Evolutionary conservation across 2,888 invertebrate genomes (phyloP).

Genomic region (Conistra vaccinii): DNA sequence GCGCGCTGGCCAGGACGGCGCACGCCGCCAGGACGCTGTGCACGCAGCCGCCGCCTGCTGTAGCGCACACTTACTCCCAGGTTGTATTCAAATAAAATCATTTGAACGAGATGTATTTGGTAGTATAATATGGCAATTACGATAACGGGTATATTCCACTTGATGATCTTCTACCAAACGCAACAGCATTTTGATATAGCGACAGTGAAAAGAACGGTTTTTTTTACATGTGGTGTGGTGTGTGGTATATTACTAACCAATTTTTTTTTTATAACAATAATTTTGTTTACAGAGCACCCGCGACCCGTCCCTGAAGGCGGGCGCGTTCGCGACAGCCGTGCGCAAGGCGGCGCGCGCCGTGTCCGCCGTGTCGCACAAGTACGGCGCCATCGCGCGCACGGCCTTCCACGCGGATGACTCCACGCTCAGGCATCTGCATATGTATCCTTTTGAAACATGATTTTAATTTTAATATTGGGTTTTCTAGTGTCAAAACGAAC

Average conservation of each 20-base stretch:
- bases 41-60: slow-evolving; percentile 98
- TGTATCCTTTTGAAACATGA: slow-evolving; percentile 83
- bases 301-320: slow-evolving; percentile 79
- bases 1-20: slow-evolving; percentile 70
- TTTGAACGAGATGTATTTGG: too few species aligned
- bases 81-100: not conserved
- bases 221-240: too few species aligned
- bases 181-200: too few species aligned
- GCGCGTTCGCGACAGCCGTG: slow-evolving; percentile 80
- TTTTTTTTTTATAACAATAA: too few species aligned
- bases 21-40: slow-evolving; percentile 94
- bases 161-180: too few species aligned
- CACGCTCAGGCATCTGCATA: slow-evolving; percentile 81
- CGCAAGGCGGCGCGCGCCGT: slow-evolving; percentile 79
- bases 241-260: too few species aligned
- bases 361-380: slow-evolving; percentile 70
- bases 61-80: slow-evolving; percentile 94
- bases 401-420: slow-evolving; percentile 86
- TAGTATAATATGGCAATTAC: too few species aligned
- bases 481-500: too few species aligned
- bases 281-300: slow-evolving; percentile 75
- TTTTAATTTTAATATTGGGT: too few species aligned
- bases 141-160: too few species aligned
- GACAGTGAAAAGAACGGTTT: too few species aligned
- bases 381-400: slow-evolving; percentile 81